Conservation (phyloP, 2,797 vertebrate species). For the Bradypodion ventrale region DNA sequence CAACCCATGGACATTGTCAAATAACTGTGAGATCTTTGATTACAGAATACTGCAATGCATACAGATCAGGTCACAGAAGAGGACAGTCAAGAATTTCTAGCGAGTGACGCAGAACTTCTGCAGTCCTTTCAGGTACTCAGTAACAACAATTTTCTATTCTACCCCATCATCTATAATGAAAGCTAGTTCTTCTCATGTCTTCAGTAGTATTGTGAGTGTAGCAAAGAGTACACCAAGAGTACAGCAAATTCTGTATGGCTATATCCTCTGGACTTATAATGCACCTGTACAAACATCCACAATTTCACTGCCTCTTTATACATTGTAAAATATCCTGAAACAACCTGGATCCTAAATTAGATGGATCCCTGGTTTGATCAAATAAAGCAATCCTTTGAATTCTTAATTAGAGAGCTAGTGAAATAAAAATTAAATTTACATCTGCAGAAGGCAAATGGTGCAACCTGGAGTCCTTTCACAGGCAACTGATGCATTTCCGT, state of each 20-base stretch:
- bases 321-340: background rate
- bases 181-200: too few species aligned
- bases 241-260: background rate
- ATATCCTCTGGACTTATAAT: background rate
- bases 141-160: too few species aligned
- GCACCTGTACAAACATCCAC: background rate
- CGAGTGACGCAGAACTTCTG: background rate
- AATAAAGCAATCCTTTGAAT: background rate
- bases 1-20: background rate
- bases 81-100: background rate
- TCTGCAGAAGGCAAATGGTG: too few species aligned
- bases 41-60: background rate
- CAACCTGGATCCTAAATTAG: background rate
- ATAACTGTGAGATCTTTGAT: background rate
- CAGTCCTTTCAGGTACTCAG: too few species aligned
- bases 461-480: too few species aligned
- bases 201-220: background rate
- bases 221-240: too few species aligned
- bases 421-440: too few species aligned
- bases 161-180: too few species aligned
- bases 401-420: background rate
- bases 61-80: background rate
- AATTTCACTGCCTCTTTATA: background rate
- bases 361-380: background rate
- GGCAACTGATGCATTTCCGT: too few species aligned